Base-by-base conservation (phyloP, 2,888 invertebrate species). In the Isoperla grammatica region DNA sequence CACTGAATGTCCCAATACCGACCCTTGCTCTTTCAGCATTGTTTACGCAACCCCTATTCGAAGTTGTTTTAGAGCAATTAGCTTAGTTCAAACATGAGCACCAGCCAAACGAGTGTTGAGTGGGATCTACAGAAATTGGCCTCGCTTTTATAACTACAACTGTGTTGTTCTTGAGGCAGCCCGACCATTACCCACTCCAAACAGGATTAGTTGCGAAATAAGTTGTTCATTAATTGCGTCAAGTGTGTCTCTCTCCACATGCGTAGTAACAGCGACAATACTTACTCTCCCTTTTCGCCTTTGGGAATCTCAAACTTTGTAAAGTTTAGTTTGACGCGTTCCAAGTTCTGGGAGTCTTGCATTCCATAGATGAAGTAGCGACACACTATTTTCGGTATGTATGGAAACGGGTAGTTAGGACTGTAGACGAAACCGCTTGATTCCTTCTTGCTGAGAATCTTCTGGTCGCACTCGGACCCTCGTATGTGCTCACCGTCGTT, bases 381-480 rank as follows among this genome's bases (percentile, higher is more conserved):
- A 81, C 97, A 98, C 69, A 95, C 94, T 74, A 95, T 88, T 81
- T 96, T 95, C 70, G 89, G 89, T 78, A 95, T 90, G 81, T 95
- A 96, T 66, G 89, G 91, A 79, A 85, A 92, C 72, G 96, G 96
- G 80, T 90, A 97, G 79, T 95, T 95, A 69, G 97, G 97, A 76
- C 95, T 95, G 79, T 90, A 91, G 71, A 97, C 94, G 74, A 83
- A 86, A 69, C 97, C 97, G 71, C 85, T 87, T 61, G 94, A 93
- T 76, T 94, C 91, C 77, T 92, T 92, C 76, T 87, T 88, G 77
- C 95, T 95, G 69, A 95, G 83, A 72, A 97, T 95, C 78, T 95
- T 91, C 78, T 96, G 95, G 81, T 99, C 98, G 81, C 99, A 99
- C 79, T 99, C 98, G 68, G 95, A 94, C 73, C 96, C 96, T 73